Evolutionary conservation across 2,888 invertebrate genomes (phyloP), one percentile per base, ranked within the genome.

Genomic region (Polietes domitor): DNA sequence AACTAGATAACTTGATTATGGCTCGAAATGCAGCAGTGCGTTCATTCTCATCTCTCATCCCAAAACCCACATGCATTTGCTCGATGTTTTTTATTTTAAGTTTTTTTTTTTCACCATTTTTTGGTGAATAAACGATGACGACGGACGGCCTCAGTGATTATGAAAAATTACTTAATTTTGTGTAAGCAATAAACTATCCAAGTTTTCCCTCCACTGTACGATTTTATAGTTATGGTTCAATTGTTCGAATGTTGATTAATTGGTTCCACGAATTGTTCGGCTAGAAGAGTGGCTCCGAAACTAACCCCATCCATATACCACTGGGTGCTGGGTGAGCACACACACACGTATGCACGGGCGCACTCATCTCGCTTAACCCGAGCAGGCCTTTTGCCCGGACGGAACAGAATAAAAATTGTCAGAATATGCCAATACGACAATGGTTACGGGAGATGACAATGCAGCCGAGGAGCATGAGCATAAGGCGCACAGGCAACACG

Each of bases 211-310:
- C 26, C 9, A 12, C 43, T 28, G n/a, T 37, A 43, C 65, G 15
- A 41, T 24, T 84, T 55, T 75, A 68, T 75, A 78, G 83, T 84
- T 80, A 81, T 80, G 84, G 68, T 81, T 84, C 81, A 81, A 84
- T 84, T 84, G 81, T 73, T 80, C 71, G 72, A 75, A 81, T 81
- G 81, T 84, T 84, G 84, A 84, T 84, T 84, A 84, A 84, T 84
- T 84, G 75, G 72, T 81, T 78, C 84, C 50, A 76, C 75, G 84
- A 84, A 83, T 21, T 37, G 19, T 28, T 1, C 26, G 61, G 61
- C 28, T 61, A 28, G 61, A n/a, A 12, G 41, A 17, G 4, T 12
- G 43, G 68, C 43, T 24, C 24, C 15, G 43, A 19, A 68, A 43
- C 21, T 21, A 37, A 63, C n/a, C 32, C 28, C 9, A 2, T 17